Conservation (phyloP, 2,888 invertebrate genomes). For the Ectemnius cavifrons region DNA sequence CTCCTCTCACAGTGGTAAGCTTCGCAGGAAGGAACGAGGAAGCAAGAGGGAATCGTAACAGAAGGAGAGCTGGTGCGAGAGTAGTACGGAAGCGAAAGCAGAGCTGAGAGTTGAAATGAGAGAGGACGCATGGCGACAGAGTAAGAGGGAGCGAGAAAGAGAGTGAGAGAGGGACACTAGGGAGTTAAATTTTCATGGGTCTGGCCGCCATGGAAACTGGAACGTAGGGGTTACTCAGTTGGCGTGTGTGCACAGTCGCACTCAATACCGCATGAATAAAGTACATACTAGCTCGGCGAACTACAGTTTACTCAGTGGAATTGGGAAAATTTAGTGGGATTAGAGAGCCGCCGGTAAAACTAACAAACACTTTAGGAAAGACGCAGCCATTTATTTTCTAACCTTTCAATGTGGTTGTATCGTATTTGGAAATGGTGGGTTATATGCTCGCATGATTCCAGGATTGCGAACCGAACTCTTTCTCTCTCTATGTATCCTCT, state of each 20-base stretch:
- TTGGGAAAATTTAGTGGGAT: too few relatives aligned
- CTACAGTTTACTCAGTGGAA: too few relatives aligned
- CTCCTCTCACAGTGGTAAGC: not conserved
- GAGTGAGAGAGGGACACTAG: not conserved
- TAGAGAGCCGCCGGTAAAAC: too few relatives aligned
- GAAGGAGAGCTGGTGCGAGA: not conserved
- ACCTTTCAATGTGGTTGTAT: too few relatives aligned
- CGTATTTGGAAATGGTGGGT: too few relatives aligned
- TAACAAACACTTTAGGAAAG: too few relatives aligned
- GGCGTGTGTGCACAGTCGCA: constrained; percentile 6
- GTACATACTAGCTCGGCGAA: not conserved
- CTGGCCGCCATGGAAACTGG: constrained; percentile 38
- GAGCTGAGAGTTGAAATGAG: not conserved
- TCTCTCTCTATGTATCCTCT: too few relatives aligned
- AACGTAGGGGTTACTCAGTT: constrained; percentile 27
- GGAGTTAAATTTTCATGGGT: constrained; percentile 33
- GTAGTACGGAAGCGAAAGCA: not conserved
- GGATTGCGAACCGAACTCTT: too few relatives aligned
- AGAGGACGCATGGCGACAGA: not conserved
- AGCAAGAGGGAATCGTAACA: not conserved
- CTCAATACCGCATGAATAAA: constrained; percentile 6
- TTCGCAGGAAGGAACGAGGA: not conserved
- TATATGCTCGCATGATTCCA: too few relatives aligned
- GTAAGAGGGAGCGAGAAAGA: constrained; percentile 1
- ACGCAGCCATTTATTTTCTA: too few relatives aligned